Evolutionary conservation across 1,140 invertebrate genomes (phyloP), one percentile per base, ranked within the genome.

Genomic region (Neodiprion virginianus): DNA sequence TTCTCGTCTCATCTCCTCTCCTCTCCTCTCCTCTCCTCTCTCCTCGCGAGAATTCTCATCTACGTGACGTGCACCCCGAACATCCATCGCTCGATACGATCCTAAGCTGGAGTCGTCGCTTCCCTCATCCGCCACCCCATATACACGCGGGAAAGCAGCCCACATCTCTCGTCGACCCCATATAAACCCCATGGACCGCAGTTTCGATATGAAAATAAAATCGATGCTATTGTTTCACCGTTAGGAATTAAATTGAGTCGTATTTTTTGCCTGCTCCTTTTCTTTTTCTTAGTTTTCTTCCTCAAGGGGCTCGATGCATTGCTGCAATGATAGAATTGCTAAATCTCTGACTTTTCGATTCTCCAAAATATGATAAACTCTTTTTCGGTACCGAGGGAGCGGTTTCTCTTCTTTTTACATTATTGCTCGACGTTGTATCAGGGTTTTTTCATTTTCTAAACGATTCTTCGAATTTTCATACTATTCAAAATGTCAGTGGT

Each of bases 21-120:
- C 67, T 74, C 28, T 69, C 66, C 49, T 50, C 40, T 53, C 53
- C 53, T 61, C 53, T 61, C 53, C 53, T 61, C 53, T 61, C 53
- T 17, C 28, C 28, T 40, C 28, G 28, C 28, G 28, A 40, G 28
- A 40, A 40, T 40, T 61, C n/a, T 61, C 53, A 5, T 61, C 11
- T 61, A 61, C 53, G 53, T 61, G 53, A 61, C 53, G 53, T 61
- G 53, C 11, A 61, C 53, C 53, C 53, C 11, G 53, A 61, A 61
- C 53, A 61, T 61, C 53, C 53, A 61, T 61, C 53, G 53, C 53
- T 61, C 53, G 53, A 61, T 61, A 61, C 53, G 53, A 61, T 61
- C 53, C 53, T 61, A 61, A 61, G 53, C 53, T 7, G 53, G 53
- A 61, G 53, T 14, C 11, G 11, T 61, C 53, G 53, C 28, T 40